Evolutionary conservation across 1,140 invertebrate species (phyloP), one percentile per base, ranked within the genome.

Genomic region (Solen grandis): DNA sequence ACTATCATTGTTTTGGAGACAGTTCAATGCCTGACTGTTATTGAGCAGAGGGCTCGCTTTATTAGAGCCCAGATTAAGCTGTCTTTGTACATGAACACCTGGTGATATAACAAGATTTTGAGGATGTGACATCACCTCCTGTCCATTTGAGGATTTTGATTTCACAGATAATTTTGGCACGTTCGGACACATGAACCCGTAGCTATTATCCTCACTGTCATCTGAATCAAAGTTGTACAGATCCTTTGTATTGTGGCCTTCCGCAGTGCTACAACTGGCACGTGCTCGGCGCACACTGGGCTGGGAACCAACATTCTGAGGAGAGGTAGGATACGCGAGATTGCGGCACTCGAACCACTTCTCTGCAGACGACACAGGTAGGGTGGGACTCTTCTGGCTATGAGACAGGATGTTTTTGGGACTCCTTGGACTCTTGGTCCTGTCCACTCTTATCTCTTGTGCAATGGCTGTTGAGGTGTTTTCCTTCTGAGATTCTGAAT

Each of bases 201-300:
- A 80, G 36, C 77, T 80, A 41, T 65, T 80, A 54, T 80, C 77
- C 31, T 80, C 77, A 55, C 77, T 80, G 33, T 80, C 77, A 38
- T 80, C 77, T 2, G 77, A 80, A 46, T 80, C 77, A 57, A 80
- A 80, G 33, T 80, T 80, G 27, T 80, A 80, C n/a, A 80, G 65
- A 55, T 80, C 77, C 60, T 72, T 80, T 16, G 73, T 36, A 14
- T 57, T 29, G 41, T 80, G 77, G n/a, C 62, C 36, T 19, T 80
- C 69, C 14, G 69, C 55, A 5, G 50, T 22, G 31, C 35, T 52
- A 22, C 33, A 46, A 29, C 76, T 46, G 13, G 65, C 25, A n/a
- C 59, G 36, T 16, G 65, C 69, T 36, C 60, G 29, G 5, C 54
- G 27, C 14, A 25, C 46, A 2, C 41, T 36, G 27, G 65, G 41